These are phyloP conservation scores for Diadegma fenestrale DNA, from an alignment of 2,888 invertebrate genomes.

Conservation along the genomic window DNA sequence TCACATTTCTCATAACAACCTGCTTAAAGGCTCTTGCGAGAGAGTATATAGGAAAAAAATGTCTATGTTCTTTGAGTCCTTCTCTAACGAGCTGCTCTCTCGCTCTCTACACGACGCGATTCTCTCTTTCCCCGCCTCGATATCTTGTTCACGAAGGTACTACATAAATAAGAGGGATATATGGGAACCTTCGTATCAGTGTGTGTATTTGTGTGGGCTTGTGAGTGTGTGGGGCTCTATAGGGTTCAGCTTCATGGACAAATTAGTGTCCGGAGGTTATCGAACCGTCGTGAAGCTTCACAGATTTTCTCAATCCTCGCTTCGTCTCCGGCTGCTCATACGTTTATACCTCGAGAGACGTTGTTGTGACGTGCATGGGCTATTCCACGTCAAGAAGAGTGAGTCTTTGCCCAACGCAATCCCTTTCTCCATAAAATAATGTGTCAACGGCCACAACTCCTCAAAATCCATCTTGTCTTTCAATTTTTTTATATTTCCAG, in stretches of 20 bases:
- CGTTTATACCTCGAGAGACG: not conserved
- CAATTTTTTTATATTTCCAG: not conserved
- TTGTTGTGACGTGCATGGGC: constrained; percentile 2
- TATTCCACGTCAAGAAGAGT: not conserved
- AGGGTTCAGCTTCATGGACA: constrained; percentile 44
- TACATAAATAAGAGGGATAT: constrained; percentile 43
- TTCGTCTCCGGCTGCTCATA: not conserved
- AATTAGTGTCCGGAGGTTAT: constrained; percentile 64
- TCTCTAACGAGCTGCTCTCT: constrained; percentile 43
- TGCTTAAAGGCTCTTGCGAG: constrained; percentile 19
- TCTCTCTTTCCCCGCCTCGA: constrained; percentile 21
- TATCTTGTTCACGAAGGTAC: constrained; percentile 24
- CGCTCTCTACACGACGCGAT: constrained; percentile 33
- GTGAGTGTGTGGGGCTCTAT: not conserved
- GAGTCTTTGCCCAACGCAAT: not conserved
- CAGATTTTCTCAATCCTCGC: constrained; percentile 1
- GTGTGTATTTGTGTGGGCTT: not conserved
- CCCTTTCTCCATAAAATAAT: not conserved
- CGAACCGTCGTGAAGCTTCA: constrained; percentile 50
- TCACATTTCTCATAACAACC: constrained; percentile 31
- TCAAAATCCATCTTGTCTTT: not conserved
- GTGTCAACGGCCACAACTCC: not conserved
- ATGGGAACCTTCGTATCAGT: constrained; percentile 6
- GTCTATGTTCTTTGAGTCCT: constrained; percentile 15
- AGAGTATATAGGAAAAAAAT: constrained; percentile 20